A percentile compares a stretch with the other conserved stretches of the same genome.
Conservation (phyloP, 2,797 vertebrate genomes). For the Sarcophilus harrisii region DNA sequence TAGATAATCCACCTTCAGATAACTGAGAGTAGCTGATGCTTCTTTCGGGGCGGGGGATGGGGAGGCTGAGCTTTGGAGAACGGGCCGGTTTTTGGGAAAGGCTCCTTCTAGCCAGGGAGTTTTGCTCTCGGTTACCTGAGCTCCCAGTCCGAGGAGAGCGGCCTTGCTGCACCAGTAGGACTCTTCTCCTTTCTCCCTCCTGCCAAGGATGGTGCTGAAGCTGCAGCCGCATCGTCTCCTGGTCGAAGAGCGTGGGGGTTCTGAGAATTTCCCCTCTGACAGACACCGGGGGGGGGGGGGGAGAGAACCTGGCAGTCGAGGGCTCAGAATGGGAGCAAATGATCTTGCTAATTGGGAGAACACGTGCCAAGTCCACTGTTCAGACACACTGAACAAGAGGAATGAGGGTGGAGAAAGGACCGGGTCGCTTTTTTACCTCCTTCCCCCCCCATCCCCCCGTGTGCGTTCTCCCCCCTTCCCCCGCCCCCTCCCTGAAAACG, state of each 20-base stretch:
- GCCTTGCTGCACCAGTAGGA: background rate
- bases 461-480: background rate
- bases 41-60: background rate
- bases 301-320: conserved; percentile 80
- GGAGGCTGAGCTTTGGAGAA: background rate
- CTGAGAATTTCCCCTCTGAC: background rate
- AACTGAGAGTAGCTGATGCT: background rate
- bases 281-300: conserved; percentile 59
- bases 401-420: conserved; percentile 70
- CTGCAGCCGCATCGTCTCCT: background rate
- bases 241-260: background rate
- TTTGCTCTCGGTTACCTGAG: background rate
- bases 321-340: conserved; percentile 79
- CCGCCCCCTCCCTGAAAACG: background rate
- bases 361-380: conserved; percentile 78
- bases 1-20: background rate
- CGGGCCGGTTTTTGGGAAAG: background rate
- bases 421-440: conserved; percentile 1
- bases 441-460: background rate
- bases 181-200: background rate
- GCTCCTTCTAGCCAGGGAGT: background rate
- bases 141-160: background rate
- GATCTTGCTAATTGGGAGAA: conserved; percentile 81
- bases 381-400: conserved; percentile 80
- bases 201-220: background rate